phyloP scores from a whole-genome alignment of 2,797 vertebrate genomes.

The Prionace glauca region DNA sequence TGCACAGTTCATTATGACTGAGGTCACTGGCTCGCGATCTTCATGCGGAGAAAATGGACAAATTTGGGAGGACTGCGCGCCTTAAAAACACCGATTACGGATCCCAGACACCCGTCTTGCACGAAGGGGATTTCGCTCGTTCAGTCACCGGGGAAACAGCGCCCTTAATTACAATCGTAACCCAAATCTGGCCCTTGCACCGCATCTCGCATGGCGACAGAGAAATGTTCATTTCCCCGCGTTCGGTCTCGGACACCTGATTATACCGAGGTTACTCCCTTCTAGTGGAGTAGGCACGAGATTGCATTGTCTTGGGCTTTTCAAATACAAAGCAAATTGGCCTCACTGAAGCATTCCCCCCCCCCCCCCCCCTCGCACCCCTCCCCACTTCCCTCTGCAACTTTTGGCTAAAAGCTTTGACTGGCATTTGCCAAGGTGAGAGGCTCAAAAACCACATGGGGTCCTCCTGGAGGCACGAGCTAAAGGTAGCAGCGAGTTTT shows the following conservation, averaged over 20 bases:
- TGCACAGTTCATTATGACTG: conserved; percentile 22
- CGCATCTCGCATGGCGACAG: background rate
- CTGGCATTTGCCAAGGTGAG: background rate
- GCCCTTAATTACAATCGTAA: background rate
- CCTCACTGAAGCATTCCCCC: background rate
- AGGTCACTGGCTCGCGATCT: background rate
- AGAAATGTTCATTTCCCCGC: background rate
- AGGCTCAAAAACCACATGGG: background rate
- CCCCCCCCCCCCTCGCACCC: too few species aligned
- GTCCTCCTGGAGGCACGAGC: background rate
- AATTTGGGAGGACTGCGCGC: background rate
- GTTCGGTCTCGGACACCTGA: background rate
- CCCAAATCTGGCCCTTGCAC: background rate
- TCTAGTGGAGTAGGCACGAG: background rate
- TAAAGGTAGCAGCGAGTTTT: background rate
- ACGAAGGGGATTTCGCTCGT: background rate
- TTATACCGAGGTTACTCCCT: background rate
- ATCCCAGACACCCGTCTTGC: background rate
- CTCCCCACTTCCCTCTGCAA: background rate
- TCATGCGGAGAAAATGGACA: background rate
- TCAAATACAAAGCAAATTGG: background rate
- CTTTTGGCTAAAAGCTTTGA: background rate
- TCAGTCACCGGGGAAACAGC: background rate
- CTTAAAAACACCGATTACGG: background rate
- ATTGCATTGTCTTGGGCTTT: background rate